phyloP scores from a whole-genome alignment of 64 coral and sea anemone species.

The Hydrozoanthus tunicans region DNA sequence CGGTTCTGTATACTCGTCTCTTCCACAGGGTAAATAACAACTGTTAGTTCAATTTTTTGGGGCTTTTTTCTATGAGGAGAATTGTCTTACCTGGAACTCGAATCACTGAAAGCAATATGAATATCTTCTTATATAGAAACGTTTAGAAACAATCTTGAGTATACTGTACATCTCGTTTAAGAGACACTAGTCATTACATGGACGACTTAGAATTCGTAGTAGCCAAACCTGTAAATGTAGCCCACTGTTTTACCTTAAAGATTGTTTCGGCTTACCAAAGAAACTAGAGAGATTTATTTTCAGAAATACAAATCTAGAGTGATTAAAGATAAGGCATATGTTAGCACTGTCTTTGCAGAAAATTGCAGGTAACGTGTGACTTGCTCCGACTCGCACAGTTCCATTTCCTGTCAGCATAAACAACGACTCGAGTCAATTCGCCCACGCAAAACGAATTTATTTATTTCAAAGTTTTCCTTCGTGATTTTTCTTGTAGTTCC shows the following conservation, averaged over 20 bases:
- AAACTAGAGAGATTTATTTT: not conserved
- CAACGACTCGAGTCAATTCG: conserved; percentile 46
- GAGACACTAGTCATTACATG: not conserved
- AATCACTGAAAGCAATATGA: not conserved
- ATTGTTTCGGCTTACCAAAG: not conserved
- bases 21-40: conserved; percentile 53
- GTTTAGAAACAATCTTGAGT: not conserved
- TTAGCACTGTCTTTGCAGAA: conserved; percentile 27
- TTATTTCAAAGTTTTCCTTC: conserved; percentile 25
- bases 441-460: conserved; percentile 68
- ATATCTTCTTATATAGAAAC: not conserved
- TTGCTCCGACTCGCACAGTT: conserved; percentile 39
- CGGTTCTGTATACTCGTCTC: conserved; percentile 34
- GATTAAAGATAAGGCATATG: not conserved
- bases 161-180: conserved; percentile 15
- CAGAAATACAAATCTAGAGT: not conserved
- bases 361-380: conserved; percentile 55
- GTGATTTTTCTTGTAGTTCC: not conserved
- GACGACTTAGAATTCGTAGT: conserved; percentile 33
- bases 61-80: not conserved
- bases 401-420: conserved; percentile 67
- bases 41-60: conserved; percentile 11
- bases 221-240: conserved; percentile 38
- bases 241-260: conserved; percentile 7
- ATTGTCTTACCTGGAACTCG: not conserved